These are phyloP conservation scores for Onychomys leucogaster DNA, from an alignment of 2,797 vertebrate species.

Conservation along the genomic window DNA sequence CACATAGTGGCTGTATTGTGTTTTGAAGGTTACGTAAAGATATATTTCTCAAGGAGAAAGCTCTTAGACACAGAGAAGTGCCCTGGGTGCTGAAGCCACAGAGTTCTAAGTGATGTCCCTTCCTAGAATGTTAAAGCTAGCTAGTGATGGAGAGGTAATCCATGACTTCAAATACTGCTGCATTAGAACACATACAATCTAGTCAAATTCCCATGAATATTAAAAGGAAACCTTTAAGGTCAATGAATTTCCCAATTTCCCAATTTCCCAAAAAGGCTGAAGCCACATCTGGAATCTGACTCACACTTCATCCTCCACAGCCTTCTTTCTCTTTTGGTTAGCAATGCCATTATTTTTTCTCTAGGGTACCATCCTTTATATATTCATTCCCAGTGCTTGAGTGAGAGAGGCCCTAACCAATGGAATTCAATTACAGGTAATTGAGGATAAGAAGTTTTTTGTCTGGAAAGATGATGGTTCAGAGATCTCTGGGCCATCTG, in stretches of 20 bases:
- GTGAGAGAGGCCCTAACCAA: not conserved
- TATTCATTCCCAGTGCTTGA: not conserved
- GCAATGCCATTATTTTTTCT: not conserved
- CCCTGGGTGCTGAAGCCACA: not conserved
- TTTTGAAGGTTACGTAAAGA: not conserved
- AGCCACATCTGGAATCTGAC: not conserved
- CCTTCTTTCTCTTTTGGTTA: not conserved
- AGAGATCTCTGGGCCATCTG: conserved; percentile 47
- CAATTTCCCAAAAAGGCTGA: not conserved
- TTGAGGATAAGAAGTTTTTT: not conserved
- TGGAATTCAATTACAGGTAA: not conserved
- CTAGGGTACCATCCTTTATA: not conserved
- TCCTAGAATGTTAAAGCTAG: not conserved
- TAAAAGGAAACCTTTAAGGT: conserved; percentile 4
- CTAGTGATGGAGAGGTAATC: not conserved
- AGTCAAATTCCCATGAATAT: not conserved
- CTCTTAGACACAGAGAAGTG: not conserved
- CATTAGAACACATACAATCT: not conserved
- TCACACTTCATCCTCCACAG: not conserved
- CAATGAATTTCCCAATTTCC: not conserved
- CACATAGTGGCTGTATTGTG: not conserved
- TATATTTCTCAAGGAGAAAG: not conserved
- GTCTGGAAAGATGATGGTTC: not conserved
- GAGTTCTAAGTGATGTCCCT: not conserved
- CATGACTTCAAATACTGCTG: not conserved